Evolutionary conservation across 2,113 vertebrate species (phyloP).

Genomic region (Notothenia rossii): DNA sequence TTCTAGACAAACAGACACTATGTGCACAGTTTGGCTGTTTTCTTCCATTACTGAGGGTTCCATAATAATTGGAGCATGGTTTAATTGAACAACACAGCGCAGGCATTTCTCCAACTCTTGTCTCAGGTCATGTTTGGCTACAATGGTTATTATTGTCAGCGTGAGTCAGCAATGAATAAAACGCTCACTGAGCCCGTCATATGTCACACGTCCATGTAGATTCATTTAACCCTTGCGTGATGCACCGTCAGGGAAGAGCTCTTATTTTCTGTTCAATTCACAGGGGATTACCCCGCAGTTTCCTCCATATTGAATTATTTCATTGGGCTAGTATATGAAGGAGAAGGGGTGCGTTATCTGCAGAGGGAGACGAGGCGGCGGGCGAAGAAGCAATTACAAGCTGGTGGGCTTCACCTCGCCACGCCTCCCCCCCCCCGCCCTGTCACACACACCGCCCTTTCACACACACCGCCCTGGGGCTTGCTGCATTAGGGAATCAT

Average conservation of each 20-base stretch:
- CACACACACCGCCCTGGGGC: conserved; percentile 57
- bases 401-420: conserved; percentile 63
- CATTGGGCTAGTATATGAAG: conserved; percentile 16
- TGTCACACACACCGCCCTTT: conserved; percentile 46
- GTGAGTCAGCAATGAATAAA: conserved; percentile 52
- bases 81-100: conserved; percentile 51
- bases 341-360: conserved; percentile 56
- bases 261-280: conserved; percentile 51
- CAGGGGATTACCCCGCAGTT: conserved; percentile 47
- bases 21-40: conserved; percentile 28
- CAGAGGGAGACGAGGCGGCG: conserved; percentile 63
- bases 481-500: conserved; percentile 74
- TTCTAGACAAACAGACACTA: conserved; percentile 15
- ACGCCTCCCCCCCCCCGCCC: conserved; percentile 47
- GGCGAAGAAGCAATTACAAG: conserved; percentile 80
- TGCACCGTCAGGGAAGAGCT: conserved; percentile 26
- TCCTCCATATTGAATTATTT: conserved; percentile 41
- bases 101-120: conserved; percentile 27
- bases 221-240: conserved; percentile 59
- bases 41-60: conserved; percentile 36
- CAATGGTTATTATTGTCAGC: conserved; percentile 36
- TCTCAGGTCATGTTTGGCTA: conserved; percentile 25
- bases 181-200: conserved; percentile 29
- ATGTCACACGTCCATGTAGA: conserved; percentile 58
- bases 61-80: conserved; percentile 55